Base-by-base conservation (phyloP, 2,888 invertebrate species). In the Callinectes sapidus region DNA sequence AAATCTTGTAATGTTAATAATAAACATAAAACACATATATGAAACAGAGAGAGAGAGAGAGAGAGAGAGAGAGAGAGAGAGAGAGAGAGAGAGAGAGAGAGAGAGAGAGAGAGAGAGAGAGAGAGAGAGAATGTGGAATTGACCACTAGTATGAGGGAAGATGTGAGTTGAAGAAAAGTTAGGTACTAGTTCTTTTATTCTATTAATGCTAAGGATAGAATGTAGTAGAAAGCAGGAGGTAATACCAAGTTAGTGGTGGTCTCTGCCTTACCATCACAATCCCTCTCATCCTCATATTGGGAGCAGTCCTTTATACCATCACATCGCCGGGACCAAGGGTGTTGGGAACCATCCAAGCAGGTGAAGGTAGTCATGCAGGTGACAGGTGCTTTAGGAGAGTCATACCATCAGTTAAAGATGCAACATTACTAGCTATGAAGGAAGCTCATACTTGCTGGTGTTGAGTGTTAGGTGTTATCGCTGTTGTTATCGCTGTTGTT, bases 291-390 rank as follows among this genome's bases (percentile, higher is more conserved):
- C 87, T 92, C 91, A 90, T 90, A 89, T 32, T 81, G 61, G 48
- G 71, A 81, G 88, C 94, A 94, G 90, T 94, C 94, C 90, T 88
- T 94, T 77, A 93, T 91, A 28, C 94, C 94, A 88, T 94, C 94
- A 89, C 94, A 94, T 8, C 92, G 92, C 18, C 94, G 86, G n/a
- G 92, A 92, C 94, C 94, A 94, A 35, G 94, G 91, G 66, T 92
- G 92, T 32, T 91, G 91, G 23, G 92, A 81, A 18, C 94, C 92
- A 48, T 93, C 94, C 85, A 66, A 77, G 85, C 92, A 94, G 54
- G 92, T 94, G 87, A 94, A 94, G 90, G 92, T 92, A 85, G 93
- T 93, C 93, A 93, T 88, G 90, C 93, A 93, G 90, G 91, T 91
- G 39, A 91, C 91, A 88, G 61, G 71, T 14, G 87, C 91, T 91